Evolutionary conservation across 2,797 vertebrate genomes (phyloP).

Genomic region (Tapera naevia): DNA sequence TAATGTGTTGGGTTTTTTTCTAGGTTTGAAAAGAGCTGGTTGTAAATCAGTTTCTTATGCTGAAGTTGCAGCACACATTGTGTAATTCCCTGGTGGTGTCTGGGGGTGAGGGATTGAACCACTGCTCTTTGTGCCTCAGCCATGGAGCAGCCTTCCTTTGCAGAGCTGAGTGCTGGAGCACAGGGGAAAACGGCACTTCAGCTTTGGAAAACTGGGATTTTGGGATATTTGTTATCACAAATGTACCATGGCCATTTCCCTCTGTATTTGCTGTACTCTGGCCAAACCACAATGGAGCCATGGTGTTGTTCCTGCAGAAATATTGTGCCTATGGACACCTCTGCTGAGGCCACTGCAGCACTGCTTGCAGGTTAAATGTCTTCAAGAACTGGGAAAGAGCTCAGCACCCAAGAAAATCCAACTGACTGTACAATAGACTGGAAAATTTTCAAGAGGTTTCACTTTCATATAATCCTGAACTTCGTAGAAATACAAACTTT

Average conservation of each 20-base stretch:
- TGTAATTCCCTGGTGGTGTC: neutral
- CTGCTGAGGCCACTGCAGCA: neutral
- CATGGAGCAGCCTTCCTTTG: neutral
- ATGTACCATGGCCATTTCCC: fast-evolving
- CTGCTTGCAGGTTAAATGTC: neutral
- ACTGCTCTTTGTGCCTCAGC: neutral
- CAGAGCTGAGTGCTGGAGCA: neutral
- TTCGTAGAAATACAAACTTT: neutral
- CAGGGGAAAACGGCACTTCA: neutral
- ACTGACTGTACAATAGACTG: neutral
- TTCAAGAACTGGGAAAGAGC: neutral
- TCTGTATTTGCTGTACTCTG: neutral
- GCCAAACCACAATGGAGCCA: fast-evolving
- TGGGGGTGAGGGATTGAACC: neutral
- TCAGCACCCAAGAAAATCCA: neutral
- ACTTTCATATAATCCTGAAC: neutral
- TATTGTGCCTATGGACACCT: neutral
- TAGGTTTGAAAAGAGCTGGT: neutral
- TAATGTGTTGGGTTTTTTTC: neutral
- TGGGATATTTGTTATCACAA: neutral
- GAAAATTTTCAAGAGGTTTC: neutral
- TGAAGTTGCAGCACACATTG: neutral
- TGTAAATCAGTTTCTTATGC: neutral
- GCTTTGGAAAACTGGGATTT: fast-evolving
- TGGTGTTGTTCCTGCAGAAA: neutral